A percentile compares a stretch with the other conserved stretches of the same genome.
These are phyloP conservation scores for Anser cygnoides DNA, from an alignment of 2,113 vertebrate species.

Conservation along the genomic window DNA sequence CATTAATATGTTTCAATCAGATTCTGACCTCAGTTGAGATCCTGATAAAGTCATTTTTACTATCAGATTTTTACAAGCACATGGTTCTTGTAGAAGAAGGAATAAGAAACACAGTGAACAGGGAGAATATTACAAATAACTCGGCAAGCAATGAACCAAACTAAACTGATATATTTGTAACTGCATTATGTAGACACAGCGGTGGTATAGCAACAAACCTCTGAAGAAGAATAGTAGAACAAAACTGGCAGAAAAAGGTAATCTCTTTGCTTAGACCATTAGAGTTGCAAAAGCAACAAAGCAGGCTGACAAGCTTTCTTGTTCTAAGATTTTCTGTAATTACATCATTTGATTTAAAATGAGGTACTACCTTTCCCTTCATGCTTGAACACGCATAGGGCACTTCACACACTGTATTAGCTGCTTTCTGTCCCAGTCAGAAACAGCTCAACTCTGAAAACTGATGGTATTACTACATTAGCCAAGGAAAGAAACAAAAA, in stretches of 20 bases:
- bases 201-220: background rate
- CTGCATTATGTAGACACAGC: background rate
- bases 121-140: background rate
- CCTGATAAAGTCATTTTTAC: background rate
- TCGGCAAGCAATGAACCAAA: background rate
- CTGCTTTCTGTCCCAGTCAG: background rate
- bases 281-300: background rate
- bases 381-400: background rate
- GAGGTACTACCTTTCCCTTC: background rate
- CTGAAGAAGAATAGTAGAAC: background rate
- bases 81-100: background rate
- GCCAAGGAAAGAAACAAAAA: background rate
- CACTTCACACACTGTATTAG: background rate
- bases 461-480: background rate
- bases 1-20: background rate
- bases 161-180: background rate
- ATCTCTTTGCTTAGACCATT: background rate
- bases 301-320: background rate
- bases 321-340: background rate
- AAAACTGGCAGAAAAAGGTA: background rate
- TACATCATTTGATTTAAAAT: background rate
- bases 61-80: background rate
- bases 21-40: background rate
- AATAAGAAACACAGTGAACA: background rate
- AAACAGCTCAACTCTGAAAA: background rate